These are phyloP conservation scores for Sesamia inferens DNA, from an alignment of 2,888 invertebrate genomes.

Conservation along the genomic window DNA sequence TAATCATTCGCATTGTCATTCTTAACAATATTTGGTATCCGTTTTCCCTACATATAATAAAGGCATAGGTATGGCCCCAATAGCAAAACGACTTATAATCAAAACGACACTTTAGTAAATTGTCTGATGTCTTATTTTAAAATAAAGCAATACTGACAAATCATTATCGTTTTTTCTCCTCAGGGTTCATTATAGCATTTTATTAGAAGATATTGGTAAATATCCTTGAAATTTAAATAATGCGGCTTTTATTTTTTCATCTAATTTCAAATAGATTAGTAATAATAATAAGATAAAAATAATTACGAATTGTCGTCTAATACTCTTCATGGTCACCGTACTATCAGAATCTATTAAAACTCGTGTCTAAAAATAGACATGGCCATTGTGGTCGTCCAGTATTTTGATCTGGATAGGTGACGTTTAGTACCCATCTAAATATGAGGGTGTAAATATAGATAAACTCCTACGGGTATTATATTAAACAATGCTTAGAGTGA, in stretches of 20 bases:
- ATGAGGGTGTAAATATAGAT: conserved; percentile 62
- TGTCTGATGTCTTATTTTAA: background rate
- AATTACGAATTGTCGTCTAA: conserved; percentile 13
- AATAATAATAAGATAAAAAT: background rate
- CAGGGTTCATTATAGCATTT: background rate
- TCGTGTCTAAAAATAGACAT: conserved; percentile 74
- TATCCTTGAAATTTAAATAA: background rate
- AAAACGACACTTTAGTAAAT: too few relatives aligned
- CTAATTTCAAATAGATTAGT: background rate
- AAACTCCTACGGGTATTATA: conserved; percentile 31
- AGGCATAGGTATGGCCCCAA: background rate
- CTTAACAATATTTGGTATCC: background rate
- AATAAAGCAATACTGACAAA: background rate
- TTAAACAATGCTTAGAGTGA: conserved; percentile 25
- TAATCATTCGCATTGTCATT: background rate
- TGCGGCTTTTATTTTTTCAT: background rate
- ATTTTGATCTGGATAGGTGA: conserved; percentile 64
- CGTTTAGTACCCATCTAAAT: conserved; percentile 67
- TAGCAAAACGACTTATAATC: too few relatives aligned
- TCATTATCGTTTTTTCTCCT: background rate
- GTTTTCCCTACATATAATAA: background rate
- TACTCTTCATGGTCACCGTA: conserved; percentile 61
- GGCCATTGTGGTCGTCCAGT: conserved; percentile 67
- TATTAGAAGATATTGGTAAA: background rate
- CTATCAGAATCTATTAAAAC: conserved; percentile 71